Evolutionary conservation across 2,888 invertebrate genomes (phyloP).

Genomic region (Aspidiotus destructor): DNA sequence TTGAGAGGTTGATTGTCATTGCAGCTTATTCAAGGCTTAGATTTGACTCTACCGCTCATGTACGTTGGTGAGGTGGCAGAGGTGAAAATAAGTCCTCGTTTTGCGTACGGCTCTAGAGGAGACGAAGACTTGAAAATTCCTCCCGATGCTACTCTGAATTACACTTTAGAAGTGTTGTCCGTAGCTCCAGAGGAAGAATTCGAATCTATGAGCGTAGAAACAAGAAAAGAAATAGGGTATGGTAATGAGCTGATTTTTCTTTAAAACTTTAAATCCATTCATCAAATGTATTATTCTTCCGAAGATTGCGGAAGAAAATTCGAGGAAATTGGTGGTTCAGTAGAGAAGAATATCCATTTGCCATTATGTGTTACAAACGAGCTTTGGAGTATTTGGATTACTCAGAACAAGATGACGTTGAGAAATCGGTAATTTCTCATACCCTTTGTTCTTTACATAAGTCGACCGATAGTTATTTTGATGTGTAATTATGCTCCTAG

Average conservation of each 20-base stretch:
- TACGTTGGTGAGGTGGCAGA: conserved; percentile 66
- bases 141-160: conserved; percentile 55
- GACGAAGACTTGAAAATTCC: conserved; percentile 52
- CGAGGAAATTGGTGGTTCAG: conserved; percentile 87
- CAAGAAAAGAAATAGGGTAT: conserved; percentile 66
- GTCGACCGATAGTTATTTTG: background rate
- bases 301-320: conserved; percentile 63
- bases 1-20: background rate
- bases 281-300: conserved; percentile 34
- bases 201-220: conserved; percentile 54
- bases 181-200: conserved; percentile 53
- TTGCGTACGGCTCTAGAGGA: conserved; percentile 72
- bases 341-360: conserved; percentile 66
- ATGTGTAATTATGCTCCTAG: background rate
- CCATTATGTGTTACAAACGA: conserved; percentile 77
- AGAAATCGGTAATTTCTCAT: background rate
- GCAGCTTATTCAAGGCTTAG: conserved; percentile 61
- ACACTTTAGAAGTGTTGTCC: conserved; percentile 60
- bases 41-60: conserved; percentile 78
- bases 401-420: conserved; percentile 20
- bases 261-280: background rate
- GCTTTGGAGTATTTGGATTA: conserved; percentile 68
- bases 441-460: too few relatives aligned
- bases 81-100: conserved; percentile 62
- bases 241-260: background rate